Evolutionary conservation across 1,140 invertebrate species (phyloP).

Genomic region (Meloidogyne exigua): DNA sequence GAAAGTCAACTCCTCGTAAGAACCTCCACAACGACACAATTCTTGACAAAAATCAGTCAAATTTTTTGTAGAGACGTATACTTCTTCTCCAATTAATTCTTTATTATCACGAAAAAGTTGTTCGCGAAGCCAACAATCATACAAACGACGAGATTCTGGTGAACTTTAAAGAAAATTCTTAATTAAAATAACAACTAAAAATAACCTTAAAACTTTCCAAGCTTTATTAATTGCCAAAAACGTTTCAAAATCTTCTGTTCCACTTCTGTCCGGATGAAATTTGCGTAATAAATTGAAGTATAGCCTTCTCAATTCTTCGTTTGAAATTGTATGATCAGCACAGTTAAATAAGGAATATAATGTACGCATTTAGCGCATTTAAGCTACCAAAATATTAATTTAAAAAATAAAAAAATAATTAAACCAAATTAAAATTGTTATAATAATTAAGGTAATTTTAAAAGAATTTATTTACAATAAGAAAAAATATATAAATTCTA

Average conservation of each 20-base stretch:
- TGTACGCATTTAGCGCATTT: constrained; percentile 9
- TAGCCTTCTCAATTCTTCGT: constrained; percentile 12
- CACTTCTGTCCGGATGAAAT: constrained; percentile 19
- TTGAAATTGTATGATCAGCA: background rate
- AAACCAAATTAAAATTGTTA: background rate
- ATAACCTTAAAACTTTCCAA: constrained; percentile 26
- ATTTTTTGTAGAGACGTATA: constrained; percentile 2
- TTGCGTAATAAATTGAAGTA: constrained; percentile 11
- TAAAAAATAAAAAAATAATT: background rate
- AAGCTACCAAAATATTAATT: background rate
- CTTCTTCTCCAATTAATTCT: constrained; percentile 21
- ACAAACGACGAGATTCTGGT: constrained; percentile 8
- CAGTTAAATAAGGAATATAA: constrained; percentile 26
- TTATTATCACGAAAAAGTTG: constrained; percentile 20
- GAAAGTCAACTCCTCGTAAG: background rate
- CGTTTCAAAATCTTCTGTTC: background rate
- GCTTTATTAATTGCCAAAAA: constrained; percentile 15
- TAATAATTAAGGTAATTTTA: background rate
- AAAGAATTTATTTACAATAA: too few relatives aligned
- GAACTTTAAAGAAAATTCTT: background rate
- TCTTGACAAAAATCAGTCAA: constrained; percentile 15
- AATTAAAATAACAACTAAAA: background rate
- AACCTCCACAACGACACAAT: constrained; percentile 20
- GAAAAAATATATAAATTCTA: too few relatives aligned
- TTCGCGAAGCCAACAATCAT: constrained; percentile 22